These are phyloP conservation scores for Megaceryle torquata DNA, from an alignment of 2,113 vertebrate genomes.

Conservation along the genomic window DNA sequence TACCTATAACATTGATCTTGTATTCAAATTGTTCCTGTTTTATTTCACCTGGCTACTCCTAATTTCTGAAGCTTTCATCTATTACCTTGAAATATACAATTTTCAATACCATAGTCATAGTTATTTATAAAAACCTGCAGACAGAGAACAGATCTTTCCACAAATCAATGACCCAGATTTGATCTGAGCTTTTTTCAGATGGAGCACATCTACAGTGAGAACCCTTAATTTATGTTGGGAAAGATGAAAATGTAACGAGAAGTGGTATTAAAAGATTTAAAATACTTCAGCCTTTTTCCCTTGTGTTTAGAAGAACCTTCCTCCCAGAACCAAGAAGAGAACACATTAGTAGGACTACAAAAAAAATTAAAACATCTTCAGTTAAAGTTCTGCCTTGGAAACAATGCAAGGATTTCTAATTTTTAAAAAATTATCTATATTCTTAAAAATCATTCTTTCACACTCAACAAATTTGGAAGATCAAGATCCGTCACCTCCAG, in stretches of 20 bases:
- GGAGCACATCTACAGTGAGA: not conserved
- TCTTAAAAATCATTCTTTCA: not conserved
- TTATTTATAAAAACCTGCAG: slow-evolving; percentile 15
- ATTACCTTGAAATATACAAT: not conserved
- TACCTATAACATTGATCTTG: not conserved
- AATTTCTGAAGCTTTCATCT: not conserved
- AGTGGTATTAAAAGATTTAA: not conserved
- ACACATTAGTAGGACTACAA: fast-evolving
- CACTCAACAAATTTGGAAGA: not conserved
- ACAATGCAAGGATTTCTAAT: not conserved
- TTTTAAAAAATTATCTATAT: not conserved
- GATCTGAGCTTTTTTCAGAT: slow-evolving; percentile 11
- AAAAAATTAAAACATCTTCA: not conserved
- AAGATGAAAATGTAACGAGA: not conserved
- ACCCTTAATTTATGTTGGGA: not conserved
- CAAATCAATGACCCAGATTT: slow-evolving; percentile 21
- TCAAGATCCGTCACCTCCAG: not conserved
- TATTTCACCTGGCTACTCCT: not conserved
- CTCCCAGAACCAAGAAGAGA: not conserved
- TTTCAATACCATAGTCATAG: not conserved
- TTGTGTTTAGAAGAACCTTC: not conserved
- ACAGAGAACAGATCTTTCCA: not conserved
- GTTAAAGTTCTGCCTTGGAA: not conserved
- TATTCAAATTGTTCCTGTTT: not conserved
- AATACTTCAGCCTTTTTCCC: not conserved